Conservation (phyloP, 2,113 vertebrate species). For the Spea multiplicata region DNA sequence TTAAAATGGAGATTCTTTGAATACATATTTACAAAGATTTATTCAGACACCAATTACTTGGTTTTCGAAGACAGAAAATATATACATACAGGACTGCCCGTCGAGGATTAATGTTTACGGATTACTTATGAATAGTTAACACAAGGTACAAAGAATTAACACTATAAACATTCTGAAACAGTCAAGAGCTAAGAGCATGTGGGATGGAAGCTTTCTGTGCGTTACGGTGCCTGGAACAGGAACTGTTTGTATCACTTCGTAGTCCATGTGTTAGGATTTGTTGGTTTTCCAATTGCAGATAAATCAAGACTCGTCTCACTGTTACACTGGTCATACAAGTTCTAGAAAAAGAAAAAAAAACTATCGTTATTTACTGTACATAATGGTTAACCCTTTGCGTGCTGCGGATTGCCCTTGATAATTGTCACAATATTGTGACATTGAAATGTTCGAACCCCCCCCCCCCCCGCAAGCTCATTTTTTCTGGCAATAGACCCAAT, state of each 20-base stretch:
- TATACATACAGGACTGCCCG: neutral
- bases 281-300: constrained; percentile 61
- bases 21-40: neutral
- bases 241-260: constrained; percentile 56
- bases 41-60: too few relatives aligned
- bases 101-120: neutral
- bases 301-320: constrained; percentile 66
- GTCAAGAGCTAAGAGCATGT: neutral
- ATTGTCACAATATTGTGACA: too few relatives aligned
- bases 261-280: constrained; percentile 56
- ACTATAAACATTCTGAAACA: constrained; percentile 18
- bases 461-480: too few relatives aligned
- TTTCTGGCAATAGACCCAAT: too few relatives aligned
- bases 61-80: neutral
- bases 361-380: neutral
- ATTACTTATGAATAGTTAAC: neutral
- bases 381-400: neutral
- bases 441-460: too few relatives aligned
- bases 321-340: constrained; percentile 73
- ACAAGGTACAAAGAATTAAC: neutral
- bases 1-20: too few relatives aligned
- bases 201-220: neutral
- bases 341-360: constrained; percentile 57
- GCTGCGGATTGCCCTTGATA: too few relatives aligned
- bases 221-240: neutral